phyloP scores from a whole-genome alignment of 2,113 vertebrate species.

The Lasiurus cinereus region DNA sequence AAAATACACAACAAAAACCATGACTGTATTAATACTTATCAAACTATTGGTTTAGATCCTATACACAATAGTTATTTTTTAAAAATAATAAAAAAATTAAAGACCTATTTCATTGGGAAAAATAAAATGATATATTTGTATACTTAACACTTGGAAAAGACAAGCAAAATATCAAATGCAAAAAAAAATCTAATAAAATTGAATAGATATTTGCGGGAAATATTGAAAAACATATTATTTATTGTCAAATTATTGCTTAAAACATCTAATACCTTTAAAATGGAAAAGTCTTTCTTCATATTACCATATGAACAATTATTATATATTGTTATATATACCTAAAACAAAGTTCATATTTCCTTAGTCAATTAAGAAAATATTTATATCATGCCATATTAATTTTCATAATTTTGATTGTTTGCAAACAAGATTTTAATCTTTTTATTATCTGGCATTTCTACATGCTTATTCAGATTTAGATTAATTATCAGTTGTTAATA shows the following conservation, averaged over 20 bases:
- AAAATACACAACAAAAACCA: constrained; percentile 70
- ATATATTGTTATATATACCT: neutral
- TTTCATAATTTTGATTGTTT: constrained; percentile 43
- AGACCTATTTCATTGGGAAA: neutral
- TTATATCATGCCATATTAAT: neutral
- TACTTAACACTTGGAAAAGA: neutral
- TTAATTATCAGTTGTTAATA: neutral
- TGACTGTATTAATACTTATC: constrained; percentile 77
- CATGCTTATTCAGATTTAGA: constrained; percentile 25
- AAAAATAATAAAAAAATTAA: neutral
- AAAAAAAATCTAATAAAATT: constrained; percentile 11
- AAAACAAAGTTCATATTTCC: neutral
- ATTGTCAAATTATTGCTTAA: neutral
- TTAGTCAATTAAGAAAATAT: constrained; percentile 4
- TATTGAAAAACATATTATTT: neutral
- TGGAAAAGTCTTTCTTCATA: neutral
- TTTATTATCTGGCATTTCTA: neutral
- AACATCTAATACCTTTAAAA: neutral
- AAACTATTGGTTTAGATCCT: constrained; percentile 67
- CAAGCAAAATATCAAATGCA: neutral
- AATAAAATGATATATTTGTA: neutral
- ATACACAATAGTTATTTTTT: constrained; percentile 44
- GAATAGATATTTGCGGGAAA: neutral
- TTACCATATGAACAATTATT: neutral
- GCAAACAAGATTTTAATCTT: neutral